Conservation (phyloP, 2,888 invertebrate species). For the Agrilus biguttatus region DNA sequence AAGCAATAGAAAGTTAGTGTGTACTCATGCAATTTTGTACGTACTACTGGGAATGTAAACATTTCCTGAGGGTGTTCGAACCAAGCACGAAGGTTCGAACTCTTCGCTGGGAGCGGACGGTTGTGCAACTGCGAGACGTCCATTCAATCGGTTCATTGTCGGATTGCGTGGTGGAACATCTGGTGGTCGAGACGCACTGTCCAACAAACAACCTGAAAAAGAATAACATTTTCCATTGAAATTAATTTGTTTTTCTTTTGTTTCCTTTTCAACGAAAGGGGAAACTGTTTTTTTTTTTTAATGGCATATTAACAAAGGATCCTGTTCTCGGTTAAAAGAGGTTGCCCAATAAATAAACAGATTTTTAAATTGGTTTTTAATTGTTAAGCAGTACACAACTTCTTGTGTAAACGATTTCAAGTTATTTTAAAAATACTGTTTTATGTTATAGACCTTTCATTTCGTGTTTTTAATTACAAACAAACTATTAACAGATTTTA, state of each 20-base stretch:
- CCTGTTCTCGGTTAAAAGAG: neutral
- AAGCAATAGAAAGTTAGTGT: no score
- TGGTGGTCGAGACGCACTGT: slow-evolving; percentile 67
- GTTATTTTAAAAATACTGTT: no score
- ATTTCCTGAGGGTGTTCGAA: slow-evolving; percentile 83
- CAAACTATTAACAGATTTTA: no score
- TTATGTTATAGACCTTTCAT: no score
- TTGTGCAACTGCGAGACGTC: slow-evolving; percentile 71
- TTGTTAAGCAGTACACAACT: no score
- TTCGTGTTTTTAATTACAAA: no score
- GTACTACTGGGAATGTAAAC: slow-evolving; percentile 83
- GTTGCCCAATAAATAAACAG: neutral
- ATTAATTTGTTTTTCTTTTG: no score
- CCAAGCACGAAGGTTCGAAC: slow-evolving; percentile 82
- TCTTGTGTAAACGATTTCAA: no score
- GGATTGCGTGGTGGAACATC: slow-evolving; percentile 85
- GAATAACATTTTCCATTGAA: slow-evolving; percentile 15
- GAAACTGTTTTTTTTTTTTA: neutral
- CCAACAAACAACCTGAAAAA: slow-evolving; percentile 70
- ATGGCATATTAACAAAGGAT: neutral
- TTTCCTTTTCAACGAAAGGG: no score
- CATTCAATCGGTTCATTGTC: slow-evolving; percentile 83
- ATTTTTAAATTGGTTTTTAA: no score
- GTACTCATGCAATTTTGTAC: slow-evolving; percentile 8
- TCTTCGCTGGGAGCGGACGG: slow-evolving; percentile 51